Base-by-base conservation (phyloP, 1,140 invertebrate species). In the Trichogramma pretiosum region DNA sequence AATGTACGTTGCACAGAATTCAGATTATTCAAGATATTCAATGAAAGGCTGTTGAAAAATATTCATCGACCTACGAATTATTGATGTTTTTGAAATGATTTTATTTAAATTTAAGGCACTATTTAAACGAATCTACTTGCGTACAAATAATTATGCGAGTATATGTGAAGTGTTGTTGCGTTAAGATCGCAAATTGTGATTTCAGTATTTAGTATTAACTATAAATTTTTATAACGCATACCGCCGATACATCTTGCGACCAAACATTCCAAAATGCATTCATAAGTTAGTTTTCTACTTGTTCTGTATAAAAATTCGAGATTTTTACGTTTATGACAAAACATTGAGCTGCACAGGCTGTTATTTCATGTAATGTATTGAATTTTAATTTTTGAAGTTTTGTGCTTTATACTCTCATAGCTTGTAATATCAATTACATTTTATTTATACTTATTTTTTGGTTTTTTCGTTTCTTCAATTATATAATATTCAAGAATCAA, bases 141-240 rank as follows among this genome's bases (percentile, higher is more conserved):
- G n/a, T n/a, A n/a, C n/a, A n/a, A n/a, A n/a, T n/a, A n/a, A n/a
- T n/a, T n/a, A n/a, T n/a, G n/a, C n/a, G n/a, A n/a, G n/a, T n/a
- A n/a, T n/a, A n/a, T n/a, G n/a, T n/a, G n/a, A n/a, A n/a, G n/a
- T n/a, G n/a, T n/a, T n/a, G n/a, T 7, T 28, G 48, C 26, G 48
- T 50, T 50, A 42, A 42, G 44, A 21, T 18, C 38, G 45, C 45
- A 52, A 52, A 47, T 43, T 35, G 50, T 52, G 50, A 43, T 42
- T 52, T 52, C 44, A 47, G 45, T 52, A 40, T 52, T 47, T 45
- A 52, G 45, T 52, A 52, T 52, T 52, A 47, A 52, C 26, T 43
- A 7, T 50, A 50, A 50, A 36, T 14, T n/a, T 39, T 19, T 34
- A 24, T 45, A 50, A 40, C 35, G 28, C 35, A 46, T 37, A 24